Evolutionary conservation across 2,888 invertebrate species (phyloP), one percentile per base, ranked within the genome.

Genomic region (Frankliniella fusca): DNA sequence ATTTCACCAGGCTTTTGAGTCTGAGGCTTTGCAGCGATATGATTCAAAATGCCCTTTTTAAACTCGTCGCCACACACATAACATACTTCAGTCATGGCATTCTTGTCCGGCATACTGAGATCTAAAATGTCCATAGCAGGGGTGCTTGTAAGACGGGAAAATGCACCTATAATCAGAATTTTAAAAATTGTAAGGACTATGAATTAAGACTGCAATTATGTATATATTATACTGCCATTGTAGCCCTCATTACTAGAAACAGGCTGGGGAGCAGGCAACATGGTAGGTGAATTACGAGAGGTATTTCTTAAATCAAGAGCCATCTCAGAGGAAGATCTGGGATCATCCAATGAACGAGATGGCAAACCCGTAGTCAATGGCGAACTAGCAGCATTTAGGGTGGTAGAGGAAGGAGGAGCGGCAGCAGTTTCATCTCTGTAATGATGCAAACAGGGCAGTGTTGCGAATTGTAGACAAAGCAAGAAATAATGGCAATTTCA

Each of bases 61-160:
- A 94, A 94, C 88, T 96, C 95, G 87, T 95, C 95, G 28, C 96
- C 96, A 89, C 96, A 96, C 23, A 96, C 94, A 89, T 96, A 96
- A 88, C 95, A 95, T 82, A 96, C 95, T 89, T 96, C 95, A 38
- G 95, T 95, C 85, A 94, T 92, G 20, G 95, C 94, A 90, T 96
- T 96, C 90, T 96, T 96, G 89, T 96, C 96, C 18, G 96, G 96
- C 96, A 96, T 96, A 84, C 95, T 95, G 83, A 96, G 90, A 90
- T 96, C 96, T 83, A 96, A 90, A 86, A 95, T 95, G 87, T 95
- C 95, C 70, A 95, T 93, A 86, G 94, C 95, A n/a, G 92, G 91
- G 80, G 92, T 88, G 80, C 88, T 87, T 83, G 87, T 86, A 23
- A 88, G 87, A 83, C 88, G 85, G 84, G 61, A 23, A 82, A 82